These are phyloP conservation scores for Porphyrio hochstetteri DNA, from an alignment of 2,113 vertebrate genomes.

Conservation along the genomic window DNA sequence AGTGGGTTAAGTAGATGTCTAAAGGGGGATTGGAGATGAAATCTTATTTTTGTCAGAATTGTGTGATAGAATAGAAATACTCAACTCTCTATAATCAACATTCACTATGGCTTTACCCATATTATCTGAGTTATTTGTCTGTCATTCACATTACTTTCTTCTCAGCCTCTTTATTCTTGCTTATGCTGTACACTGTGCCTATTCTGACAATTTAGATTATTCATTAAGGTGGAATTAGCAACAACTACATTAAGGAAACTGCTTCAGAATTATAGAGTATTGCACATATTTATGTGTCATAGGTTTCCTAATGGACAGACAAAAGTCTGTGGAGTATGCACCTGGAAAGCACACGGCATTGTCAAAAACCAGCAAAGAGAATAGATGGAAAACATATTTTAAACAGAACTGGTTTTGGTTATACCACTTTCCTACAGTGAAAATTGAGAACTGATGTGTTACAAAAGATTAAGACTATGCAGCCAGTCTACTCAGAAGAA, in stretches of 20 bases:
- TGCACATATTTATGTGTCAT: not conserved
- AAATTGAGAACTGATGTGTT: not conserved
- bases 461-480: not conserved
- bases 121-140: not conserved
- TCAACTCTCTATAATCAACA: not conserved
- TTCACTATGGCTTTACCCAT: not conserved
- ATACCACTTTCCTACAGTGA: not conserved
- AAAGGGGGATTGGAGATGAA: not conserved
- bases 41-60: not conserved
- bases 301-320: not conserved
- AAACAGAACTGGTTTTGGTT: not conserved
- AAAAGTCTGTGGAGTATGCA: not conserved
- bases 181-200: not conserved
- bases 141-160: not conserved
- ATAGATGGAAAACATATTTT: not conserved
- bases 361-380: not conserved
- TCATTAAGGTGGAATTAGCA: not conserved
- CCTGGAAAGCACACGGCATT: not conserved
- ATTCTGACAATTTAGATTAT: not conserved
- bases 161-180: not conserved
- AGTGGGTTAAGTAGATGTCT: not conserved
- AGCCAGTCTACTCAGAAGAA: not conserved
- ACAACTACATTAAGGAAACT: not conserved
- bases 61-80: not conserved
- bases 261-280: not conserved